phyloP scores from a whole-genome alignment of 2,113 vertebrate species.

The Microtus montanus region DNA sequence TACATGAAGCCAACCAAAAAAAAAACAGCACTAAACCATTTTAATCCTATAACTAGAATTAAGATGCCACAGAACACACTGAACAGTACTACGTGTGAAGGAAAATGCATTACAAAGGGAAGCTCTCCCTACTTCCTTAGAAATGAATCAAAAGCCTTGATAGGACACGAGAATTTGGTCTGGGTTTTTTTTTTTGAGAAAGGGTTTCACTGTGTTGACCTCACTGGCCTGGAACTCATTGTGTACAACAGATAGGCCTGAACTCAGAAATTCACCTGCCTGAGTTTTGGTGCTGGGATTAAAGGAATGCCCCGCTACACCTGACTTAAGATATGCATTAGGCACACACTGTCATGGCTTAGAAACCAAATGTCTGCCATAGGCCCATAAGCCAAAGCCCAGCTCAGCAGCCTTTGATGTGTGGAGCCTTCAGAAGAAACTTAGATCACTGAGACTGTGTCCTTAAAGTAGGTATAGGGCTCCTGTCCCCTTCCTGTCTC shows the following conservation, averaged over 20 bases:
- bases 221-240: background rate
- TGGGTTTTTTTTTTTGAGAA: background rate
- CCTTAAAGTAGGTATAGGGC: background rate
- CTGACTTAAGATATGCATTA: background rate
- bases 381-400: background rate
- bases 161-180: constrained; percentile 8
- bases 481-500: background rate
- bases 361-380: background rate
- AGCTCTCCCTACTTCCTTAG: background rate
- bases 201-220: background rate
- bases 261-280: background rate
- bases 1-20: background rate
- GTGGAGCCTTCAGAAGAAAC: background rate
- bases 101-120: constrained; percentile 13
- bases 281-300: background rate
- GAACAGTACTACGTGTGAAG: background rate
- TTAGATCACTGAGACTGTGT: no score
- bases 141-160: background rate
- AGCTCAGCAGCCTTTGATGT: background rate
- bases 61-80: background rate
- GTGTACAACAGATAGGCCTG: background rate
- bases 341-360: background rate
- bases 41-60: background rate
- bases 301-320: background rate
- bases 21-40: background rate